Base-by-base conservation (phyloP, 2,888 invertebrate genomes). In the Euclidia mi region DNA sequence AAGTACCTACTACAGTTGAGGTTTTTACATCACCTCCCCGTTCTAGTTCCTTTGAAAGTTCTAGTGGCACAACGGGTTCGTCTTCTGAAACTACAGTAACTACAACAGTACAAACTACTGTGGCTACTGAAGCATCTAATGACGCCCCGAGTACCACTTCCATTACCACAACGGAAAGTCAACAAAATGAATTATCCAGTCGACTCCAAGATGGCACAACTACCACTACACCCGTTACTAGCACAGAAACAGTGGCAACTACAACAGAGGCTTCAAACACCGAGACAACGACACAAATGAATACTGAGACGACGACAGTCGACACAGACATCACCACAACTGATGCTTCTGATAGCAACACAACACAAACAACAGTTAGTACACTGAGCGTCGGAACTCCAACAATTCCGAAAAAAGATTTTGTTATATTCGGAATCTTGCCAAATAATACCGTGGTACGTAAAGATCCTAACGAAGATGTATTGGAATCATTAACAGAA, bases 401-500 rank as follows among this genome's bases (percentile, higher is more conserved):
- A 70, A 67, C 79, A 20, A 83, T 90, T 77, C 96, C 96, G 48
- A 95, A 95, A 81, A 95, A 95, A 88, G 96, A 97, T 92, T 97
- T 96, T 82, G 95, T 96, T 65, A 95, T 97, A 71, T 97, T 97
- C 84, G 97, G 97, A 77, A 96, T 97, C 76, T 95, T 97, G 76
- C 96, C 97, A 63, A 97, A 97, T 87, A 97, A 96, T 92, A 97
- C 97, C 68, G 96, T 97, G 89, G 96, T 97, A 87, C 95, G 96
- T 89, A 97, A 97, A 92, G 95, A 96, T 73, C 96, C 97, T 71
- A 95, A 96, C 82, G 95, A 96, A 77, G 96, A 96, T 86, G 85
- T 95, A 79, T 95, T 96, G 88, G 96, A 96, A 84, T 92, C 95
- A 81, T 94, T 96, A 89, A 96, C 96, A 91, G 95, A 96, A 83